Conservation (phyloP, 2,888 invertebrate genomes). For the Cepaea hortensis region DNA sequence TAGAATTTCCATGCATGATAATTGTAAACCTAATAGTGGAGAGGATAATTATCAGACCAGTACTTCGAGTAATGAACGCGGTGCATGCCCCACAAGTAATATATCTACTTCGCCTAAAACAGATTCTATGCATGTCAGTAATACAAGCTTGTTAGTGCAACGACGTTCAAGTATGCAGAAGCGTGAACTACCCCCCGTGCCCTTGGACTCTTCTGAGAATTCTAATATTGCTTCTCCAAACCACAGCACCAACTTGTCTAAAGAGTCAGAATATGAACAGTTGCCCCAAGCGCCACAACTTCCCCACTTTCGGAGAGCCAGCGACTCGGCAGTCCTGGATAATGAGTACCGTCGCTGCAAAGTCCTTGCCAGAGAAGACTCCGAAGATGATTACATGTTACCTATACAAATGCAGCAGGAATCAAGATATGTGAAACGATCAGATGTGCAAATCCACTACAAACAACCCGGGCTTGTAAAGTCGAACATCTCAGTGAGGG, state of each 20-base stretch:
- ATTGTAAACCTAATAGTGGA: conserved; percentile 10
- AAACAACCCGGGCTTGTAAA: conserved; percentile 60
- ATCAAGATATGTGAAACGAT: conserved; percentile 52
- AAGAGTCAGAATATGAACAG: conserved; percentile 68
- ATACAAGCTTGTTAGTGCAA: not conserved
- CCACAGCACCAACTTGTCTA: conserved; percentile 50
- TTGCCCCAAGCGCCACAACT: conserved; percentile 67
- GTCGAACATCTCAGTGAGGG: conserved; percentile 55
- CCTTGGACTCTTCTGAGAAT: conserved; percentile 48
- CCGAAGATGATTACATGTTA: conserved; percentile 70
- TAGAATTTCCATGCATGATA: conserved; percentile 22
- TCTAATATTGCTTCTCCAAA: conserved; percentile 10
- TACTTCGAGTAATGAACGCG: not conserved
- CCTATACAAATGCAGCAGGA: conserved; percentile 58
- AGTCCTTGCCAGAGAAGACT: conserved; percentile 53
- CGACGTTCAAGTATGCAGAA: conserved; percentile 55
- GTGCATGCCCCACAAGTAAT: not conserved
- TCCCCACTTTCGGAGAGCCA: conserved; percentile 47
- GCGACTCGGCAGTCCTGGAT: conserved; percentile 2
- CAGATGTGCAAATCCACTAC: conserved; percentile 55
- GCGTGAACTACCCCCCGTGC: conserved; percentile 69
- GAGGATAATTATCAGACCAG: conserved; percentile 15
- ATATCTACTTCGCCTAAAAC: not conserved
- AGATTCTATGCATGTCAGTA: not conserved
- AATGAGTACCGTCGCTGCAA: conserved; percentile 20